Evolutionary conservation across 2,797 vertebrate species (phyloP).

Genomic region (Pseudotriccus pelzelni): DNA sequence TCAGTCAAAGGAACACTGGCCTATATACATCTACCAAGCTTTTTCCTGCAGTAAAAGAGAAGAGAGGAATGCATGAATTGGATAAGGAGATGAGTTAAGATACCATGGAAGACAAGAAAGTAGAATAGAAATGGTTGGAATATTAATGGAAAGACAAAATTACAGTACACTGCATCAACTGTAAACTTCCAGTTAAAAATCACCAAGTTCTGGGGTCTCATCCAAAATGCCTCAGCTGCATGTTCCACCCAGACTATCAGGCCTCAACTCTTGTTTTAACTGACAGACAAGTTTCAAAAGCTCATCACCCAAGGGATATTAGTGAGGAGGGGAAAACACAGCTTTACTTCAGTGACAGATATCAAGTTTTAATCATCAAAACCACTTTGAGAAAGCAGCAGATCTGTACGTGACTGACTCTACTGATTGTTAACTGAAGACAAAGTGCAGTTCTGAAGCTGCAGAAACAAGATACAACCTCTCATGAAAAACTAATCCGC

Average conservation of each 20-base stretch:
- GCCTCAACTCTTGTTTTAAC: neutral
- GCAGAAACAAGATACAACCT: neutral
- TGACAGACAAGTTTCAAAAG: neutral
- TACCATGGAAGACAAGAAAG: neutral
- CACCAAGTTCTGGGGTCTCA: neutral
- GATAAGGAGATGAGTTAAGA: neutral
- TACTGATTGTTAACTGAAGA: neutral
- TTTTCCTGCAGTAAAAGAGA: neutral
- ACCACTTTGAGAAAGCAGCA: neutral
- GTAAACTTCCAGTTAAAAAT: neutral
- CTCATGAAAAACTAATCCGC: neutral
- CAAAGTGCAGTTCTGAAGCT: neutral
- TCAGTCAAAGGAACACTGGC: neutral
- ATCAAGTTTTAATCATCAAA: neutral
- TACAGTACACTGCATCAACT: neutral
- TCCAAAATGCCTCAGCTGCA: neutral
- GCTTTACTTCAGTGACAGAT: neutral
- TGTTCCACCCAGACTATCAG: neutral
- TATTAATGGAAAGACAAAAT: neutral
- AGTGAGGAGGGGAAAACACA: neutral
- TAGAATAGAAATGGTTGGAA: neutral
- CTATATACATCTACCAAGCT: neutral
- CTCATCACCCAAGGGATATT: neutral
- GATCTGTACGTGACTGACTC: neutral
- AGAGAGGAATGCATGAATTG: neutral